Evolutionary conservation across 2,888 invertebrate species (phyloP).

Genomic region (Heteromurus nitidus): DNA sequence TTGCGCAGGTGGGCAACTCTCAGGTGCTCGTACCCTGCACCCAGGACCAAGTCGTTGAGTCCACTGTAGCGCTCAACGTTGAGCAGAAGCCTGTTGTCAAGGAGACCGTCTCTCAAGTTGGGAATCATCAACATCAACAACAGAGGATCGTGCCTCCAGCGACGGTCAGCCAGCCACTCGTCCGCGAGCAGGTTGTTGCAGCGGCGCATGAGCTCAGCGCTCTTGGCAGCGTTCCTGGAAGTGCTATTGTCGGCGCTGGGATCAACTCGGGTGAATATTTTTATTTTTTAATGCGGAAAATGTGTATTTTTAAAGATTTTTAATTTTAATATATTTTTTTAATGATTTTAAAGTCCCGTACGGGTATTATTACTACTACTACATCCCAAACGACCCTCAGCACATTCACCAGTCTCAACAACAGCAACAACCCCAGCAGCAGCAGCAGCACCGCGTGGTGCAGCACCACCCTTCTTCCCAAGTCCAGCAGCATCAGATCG

Average conservation of each 20-base stretch:
- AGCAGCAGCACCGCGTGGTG: too few relatives aligned
- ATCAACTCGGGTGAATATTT: conserved; percentile 1
- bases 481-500: not conserved
- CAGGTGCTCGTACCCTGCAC: conserved; percentile 31
- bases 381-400: conserved; percentile 6
- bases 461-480: not conserved
- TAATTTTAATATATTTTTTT: too few relatives aligned
- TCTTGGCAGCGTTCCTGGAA: conserved; percentile 5
- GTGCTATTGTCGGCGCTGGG: conserved; percentile 15
- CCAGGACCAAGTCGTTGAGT: conserved; percentile 4
- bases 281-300: too few relatives aligned
- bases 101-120: too few relatives aligned
- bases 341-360: conserved; percentile 4
- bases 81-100: not conserved
- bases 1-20: conserved; percentile 27
- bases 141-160: not conserved
- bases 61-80: conserved; percentile 11
- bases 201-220: conserved; percentile 8
- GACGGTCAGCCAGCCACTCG: conserved; percentile 8
- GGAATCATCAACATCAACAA: conserved; percentile 13
- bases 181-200: conserved; percentile 4
- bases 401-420: too few relatives aligned
- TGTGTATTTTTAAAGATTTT: too few relatives aligned
- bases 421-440: conserved; percentile 28
- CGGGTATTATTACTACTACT: conserved; percentile 40